Conservation (phyloP, 37 sponge, comb jelly and placozoan genomes). For the Halichondria panicea region DNA sequence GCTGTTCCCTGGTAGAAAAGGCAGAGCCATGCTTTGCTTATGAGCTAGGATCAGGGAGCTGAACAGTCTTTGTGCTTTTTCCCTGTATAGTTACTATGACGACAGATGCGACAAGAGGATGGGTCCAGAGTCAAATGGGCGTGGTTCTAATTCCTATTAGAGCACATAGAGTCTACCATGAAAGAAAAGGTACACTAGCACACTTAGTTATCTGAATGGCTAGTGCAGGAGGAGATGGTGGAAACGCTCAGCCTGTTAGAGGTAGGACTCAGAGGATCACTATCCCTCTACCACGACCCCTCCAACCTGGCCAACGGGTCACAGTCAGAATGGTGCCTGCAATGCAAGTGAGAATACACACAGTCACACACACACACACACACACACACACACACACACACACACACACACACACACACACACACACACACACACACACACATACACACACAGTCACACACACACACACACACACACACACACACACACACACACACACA, state of each 20-base stretch:
- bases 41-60: neutral
- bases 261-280: neutral
- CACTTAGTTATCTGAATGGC: slow-evolving; percentile 3
- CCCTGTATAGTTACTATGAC: slow-evolving; percentile 8
- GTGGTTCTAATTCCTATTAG: neutral
- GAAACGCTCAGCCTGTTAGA: neutral
- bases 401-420: neutral
- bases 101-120: neutral
- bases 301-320: slow-evolving; percentile 12
- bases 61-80: neutral
- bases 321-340: slow-evolving; percentile 8
- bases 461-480: no score
- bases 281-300: neutral
- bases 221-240: slow-evolving; percentile 12
- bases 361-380: neutral
- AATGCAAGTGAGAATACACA: no score
- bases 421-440: no score
- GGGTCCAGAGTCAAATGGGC: neutral
- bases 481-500: no score
- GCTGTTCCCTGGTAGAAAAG: slow-evolving; percentile 91
- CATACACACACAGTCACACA: no score
- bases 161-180: neutral
- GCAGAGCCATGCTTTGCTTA: slow-evolving; percentile 73
- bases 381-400: neutral
- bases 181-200: no score